Evolutionary conservation across 2,797 vertebrate genomes (phyloP), one percentile per base, ranked within the genome.

Genomic region (Urosaurus nigricauda): DNA sequence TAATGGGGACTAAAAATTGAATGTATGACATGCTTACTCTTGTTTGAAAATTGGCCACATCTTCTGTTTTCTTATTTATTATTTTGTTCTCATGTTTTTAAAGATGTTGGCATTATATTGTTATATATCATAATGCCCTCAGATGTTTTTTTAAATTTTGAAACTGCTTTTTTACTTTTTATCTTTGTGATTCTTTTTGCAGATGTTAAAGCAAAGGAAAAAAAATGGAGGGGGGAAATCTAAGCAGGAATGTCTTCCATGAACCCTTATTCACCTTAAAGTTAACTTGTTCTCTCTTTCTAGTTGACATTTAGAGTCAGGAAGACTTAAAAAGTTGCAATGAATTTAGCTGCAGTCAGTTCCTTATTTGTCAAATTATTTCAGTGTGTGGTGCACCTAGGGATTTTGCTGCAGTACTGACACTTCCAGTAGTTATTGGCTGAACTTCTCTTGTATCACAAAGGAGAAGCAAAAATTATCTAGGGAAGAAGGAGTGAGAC

Each of bases 141-240:
- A 91, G 58, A 63, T 19, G 70, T 56, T 70, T 24, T 5, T 63
- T 63, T 4, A 60, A 4, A 51, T 51, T 56, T 14, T 60, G 70
- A 92, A 92, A 47, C 1, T 58, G 60, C 65, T 80, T 83, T 60
- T 75, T 65, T 87, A 93, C 79, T 70, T 86, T 85, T 24, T 5
- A 87, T 51, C 51, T 74, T 37, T 47, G 35, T 75, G 60, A 40
- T 73, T 82, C n/a, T 88, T 79, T 89, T 14, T 75, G 35, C 0
- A 79, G 53, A 87, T 37, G 21, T 79, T 77, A 84, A 80, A 58
- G 70, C 1, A 51, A 51, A 51, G 7, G 11, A 51, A 51, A 51
- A 51, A 51, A 51, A 51, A 7, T 7, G 47, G 7, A 8, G 9
- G 47, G 47, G 47, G 47, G 7, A 8, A 51, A 51, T 51, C 47